Evolutionary conservation across 2,888 invertebrate genomes (phyloP).

Genomic region (Lasioglossum leucozonium): DNA sequence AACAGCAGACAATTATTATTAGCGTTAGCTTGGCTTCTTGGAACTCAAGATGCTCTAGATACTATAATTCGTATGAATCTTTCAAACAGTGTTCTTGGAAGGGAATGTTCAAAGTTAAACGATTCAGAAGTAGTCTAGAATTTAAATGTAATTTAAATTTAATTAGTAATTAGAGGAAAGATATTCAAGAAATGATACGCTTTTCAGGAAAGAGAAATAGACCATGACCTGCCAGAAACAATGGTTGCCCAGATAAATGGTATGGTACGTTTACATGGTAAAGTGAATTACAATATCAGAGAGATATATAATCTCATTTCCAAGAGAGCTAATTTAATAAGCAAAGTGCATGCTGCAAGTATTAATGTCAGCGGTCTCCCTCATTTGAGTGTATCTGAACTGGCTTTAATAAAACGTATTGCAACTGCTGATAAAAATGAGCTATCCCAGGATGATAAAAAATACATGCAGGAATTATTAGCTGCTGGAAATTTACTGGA

Average conservation of each 20-base stretch:
- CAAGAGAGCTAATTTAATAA: slow-evolving; percentile 68
- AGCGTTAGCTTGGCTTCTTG: slow-evolving; percentile 82
- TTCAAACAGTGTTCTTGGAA: slow-evolving; percentile 71
- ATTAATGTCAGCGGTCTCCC: slow-evolving; percentile 69
- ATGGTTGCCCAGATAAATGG: slow-evolving; percentile 42
- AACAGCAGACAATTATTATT: slow-evolving; percentile 80
- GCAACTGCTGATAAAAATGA: slow-evolving; percentile 25
- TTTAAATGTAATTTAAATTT: not conserved
- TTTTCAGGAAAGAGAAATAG: slow-evolving; percentile 29
- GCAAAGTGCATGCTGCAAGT: slow-evolving; percentile 72
- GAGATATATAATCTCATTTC: slow-evolving; percentile 69
- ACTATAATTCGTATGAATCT: slow-evolving; percentile 71
- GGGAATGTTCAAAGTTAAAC: slow-evolving; percentile 69
- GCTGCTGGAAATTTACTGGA: slow-evolving; percentile 65
- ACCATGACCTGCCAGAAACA: slow-evolving; percentile 17
- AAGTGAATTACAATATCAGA: slow-evolving; percentile 73
- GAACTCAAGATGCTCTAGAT: slow-evolving; percentile 74
- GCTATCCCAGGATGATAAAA: slow-evolving; percentile 42
- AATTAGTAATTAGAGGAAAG: not conserved
- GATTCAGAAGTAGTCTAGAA: slow-evolving; percentile 26
- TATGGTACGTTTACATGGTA: slow-evolving; percentile 68
- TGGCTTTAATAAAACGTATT: slow-evolving; percentile 68
- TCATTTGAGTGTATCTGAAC: slow-evolving; percentile 73
- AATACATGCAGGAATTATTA: slow-evolving; percentile 59
- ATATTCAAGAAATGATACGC: not conserved